Evolutionary conservation across 2,888 invertebrate genomes (phyloP).

Genomic region (Ormyrus rosae): DNA sequence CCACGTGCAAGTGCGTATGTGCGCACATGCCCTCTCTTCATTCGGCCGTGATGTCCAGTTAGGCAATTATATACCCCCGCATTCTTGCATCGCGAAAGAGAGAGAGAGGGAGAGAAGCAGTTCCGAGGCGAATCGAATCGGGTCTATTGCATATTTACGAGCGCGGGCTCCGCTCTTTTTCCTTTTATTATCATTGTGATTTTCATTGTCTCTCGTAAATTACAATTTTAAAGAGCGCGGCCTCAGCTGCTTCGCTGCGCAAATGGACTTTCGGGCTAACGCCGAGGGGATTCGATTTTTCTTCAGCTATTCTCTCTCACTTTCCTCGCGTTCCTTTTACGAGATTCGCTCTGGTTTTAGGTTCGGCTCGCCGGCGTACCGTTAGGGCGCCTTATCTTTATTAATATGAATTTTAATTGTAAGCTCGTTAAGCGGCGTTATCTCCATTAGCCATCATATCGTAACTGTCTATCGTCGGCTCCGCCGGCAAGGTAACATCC

Average conservation of each 20-base stretch:
- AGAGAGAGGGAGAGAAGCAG: too few relatives aligned
- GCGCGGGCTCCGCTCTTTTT: background rate
- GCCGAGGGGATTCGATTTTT: too few relatives aligned
- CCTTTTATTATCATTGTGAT: constrained; percentile 6
- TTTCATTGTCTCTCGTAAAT: background rate
- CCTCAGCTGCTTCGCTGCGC: background rate
- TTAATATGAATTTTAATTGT: background rate
- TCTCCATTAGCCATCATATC: too few relatives aligned
- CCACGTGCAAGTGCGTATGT: constrained; percentile 25
- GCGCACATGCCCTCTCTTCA: constrained; percentile 14
- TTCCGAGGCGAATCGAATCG: constrained; percentile 14
- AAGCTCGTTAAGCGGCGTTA: background rate
- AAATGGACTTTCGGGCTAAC: too few relatives aligned
- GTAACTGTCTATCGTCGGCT: too few relatives aligned
- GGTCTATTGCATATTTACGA: constrained; percentile 43
- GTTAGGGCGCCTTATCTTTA: too few relatives aligned
- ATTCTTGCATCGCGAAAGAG: constrained; percentile 12
- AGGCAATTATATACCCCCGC: constrained; percentile 41
- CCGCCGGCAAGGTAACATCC: too few relatives aligned
- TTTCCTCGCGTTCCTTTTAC: too few relatives aligned
- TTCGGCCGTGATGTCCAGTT: constrained; percentile 42
- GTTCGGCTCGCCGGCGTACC: too few relatives aligned
- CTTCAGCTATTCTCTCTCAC: too few relatives aligned
- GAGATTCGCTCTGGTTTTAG: too few relatives aligned
- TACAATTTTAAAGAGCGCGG: background rate